Evolutionary conservation across 1,140 invertebrate species (phyloP).

Genomic region (Drosophila sproati): DNA sequence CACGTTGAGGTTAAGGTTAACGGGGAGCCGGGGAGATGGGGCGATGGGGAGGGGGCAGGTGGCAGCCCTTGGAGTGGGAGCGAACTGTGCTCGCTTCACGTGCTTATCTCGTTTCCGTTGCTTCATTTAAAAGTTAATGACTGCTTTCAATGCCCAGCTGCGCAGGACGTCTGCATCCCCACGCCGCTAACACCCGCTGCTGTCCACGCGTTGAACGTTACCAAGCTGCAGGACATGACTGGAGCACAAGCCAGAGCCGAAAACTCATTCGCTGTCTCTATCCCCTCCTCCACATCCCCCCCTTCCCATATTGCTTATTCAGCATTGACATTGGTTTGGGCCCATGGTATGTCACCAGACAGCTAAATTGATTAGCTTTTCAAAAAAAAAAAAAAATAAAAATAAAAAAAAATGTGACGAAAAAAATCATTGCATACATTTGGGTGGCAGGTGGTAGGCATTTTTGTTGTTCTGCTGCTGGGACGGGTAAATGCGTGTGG

Average conservation of each 20-base stretch:
- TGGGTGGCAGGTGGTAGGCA: slow-evolving; percentile 14
- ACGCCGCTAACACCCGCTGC: neutral
- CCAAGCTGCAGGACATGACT: slow-evolving; percentile 8
- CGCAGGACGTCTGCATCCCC: slow-evolving; percentile 17
- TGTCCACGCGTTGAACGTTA: too few relatives aligned
- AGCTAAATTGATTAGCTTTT: slow-evolving; percentile 79
- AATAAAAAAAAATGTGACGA: slow-evolving; percentile 4
- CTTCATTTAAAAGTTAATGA: slow-evolving; percentile 84
- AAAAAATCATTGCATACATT: slow-evolving; percentile 76
- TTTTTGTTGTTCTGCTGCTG: slow-evolving; percentile 13
- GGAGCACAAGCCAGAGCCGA: neutral
- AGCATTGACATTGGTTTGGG: slow-evolving; percentile 42
- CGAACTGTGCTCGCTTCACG: slow-evolving; percentile 59
- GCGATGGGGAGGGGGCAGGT: neutral
- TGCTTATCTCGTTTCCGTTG: slow-evolving; percentile 81
- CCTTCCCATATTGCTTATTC: neutral
- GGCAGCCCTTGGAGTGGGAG: neutral
- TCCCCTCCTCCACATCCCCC: neutral
- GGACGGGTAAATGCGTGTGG: neutral
- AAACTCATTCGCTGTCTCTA: neutral
- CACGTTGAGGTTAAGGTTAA: neutral
- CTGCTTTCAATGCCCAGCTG: slow-evolving; percentile 72
- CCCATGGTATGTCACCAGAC: slow-evolving; percentile 64
- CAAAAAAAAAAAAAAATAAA: slow-evolving; percentile 18
- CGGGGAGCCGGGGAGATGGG: neutral